Conservation (phyloP, 2,888 invertebrate species). For the Acleris emargana region DNA sequence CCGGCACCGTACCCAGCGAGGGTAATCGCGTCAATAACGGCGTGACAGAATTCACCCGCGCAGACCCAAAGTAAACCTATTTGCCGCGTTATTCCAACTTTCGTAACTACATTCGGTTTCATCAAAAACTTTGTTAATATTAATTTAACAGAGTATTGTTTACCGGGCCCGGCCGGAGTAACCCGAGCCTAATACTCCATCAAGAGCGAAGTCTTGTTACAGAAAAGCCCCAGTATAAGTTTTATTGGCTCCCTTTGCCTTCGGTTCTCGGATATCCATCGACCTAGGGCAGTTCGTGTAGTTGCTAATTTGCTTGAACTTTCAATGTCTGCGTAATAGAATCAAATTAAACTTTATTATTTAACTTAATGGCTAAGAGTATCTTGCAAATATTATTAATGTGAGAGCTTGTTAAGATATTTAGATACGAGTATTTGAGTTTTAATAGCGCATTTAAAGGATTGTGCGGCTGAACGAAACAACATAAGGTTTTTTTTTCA, state of each 20-base stretch:
- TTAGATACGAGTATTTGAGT: too few relatives aligned
- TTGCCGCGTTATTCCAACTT: conserved; percentile 6
- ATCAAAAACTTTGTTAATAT: conserved; percentile 15
- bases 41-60: not conserved
- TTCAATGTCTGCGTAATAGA: too few relatives aligned
- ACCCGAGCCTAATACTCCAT: not conserved
- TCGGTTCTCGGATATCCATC: not conserved
- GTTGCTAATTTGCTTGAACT: not conserved
- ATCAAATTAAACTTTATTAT: too few relatives aligned
- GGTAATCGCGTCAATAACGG: not conserved
- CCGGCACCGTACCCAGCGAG: not conserved
- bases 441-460: too few relatives aligned
- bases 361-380: too few relatives aligned
- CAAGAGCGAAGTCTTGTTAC: conserved; percentile 18
- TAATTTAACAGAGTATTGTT: conserved; percentile 6
- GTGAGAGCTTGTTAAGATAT: too few relatives aligned
- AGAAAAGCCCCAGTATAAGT: conserved; percentile 2
- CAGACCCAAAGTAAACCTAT: not conserved
- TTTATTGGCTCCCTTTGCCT: conserved; percentile 8
- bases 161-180: not conserved
- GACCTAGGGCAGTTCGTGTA: not conserved
- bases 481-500: too few relatives aligned
- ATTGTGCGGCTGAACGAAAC: too few relatives aligned
- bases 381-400: too few relatives aligned
- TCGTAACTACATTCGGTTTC: conserved; percentile 9